Percentiles rank a stretch among this genome's conserved stretches.
phyloP scores from a whole-genome alignment of 2,113 vertebrate species.

The Rhinopomastus cyanomelas region DNA sequence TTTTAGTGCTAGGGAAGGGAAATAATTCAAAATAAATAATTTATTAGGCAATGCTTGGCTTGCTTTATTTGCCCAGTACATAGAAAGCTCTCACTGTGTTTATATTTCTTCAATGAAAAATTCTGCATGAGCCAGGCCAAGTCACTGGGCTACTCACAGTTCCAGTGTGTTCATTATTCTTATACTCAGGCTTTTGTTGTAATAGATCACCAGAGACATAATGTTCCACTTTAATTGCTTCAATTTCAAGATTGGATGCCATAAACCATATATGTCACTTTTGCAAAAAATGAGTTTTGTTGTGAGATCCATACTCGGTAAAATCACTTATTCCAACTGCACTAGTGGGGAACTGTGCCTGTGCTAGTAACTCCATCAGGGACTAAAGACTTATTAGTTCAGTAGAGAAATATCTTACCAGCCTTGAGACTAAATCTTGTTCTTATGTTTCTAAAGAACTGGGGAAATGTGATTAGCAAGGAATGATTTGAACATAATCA shows the following conservation, averaged over 20 bases:
- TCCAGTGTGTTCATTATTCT: neutral
- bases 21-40: slow-evolving; percentile 36
- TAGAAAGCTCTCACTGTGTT: neutral
- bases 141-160: neutral
- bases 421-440: neutral
- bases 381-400: neutral
- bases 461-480: neutral
- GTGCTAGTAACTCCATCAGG: neutral
- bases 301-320: neutral
- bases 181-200: neutral
- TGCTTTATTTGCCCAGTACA: slow-evolving; percentile 15
- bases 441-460: neutral
- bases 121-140: neutral
- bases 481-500: neutral
- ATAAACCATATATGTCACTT: neutral
- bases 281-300: neutral
- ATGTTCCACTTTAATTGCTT: neutral
- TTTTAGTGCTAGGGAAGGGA: neutral
- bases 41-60: slow-evolving; percentile 10
- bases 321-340: neutral
- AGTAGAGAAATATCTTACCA: slow-evolving; percentile 1
- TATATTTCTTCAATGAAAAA: slow-evolving; percentile 24
- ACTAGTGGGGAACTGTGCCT: neutral
- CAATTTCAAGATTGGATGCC: neutral
- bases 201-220: slow-evolving; percentile 43